These are phyloP conservation scores for Halcyon badia DNA, from an alignment of 2,797 vertebrate species.

Conservation along the genomic window DNA sequence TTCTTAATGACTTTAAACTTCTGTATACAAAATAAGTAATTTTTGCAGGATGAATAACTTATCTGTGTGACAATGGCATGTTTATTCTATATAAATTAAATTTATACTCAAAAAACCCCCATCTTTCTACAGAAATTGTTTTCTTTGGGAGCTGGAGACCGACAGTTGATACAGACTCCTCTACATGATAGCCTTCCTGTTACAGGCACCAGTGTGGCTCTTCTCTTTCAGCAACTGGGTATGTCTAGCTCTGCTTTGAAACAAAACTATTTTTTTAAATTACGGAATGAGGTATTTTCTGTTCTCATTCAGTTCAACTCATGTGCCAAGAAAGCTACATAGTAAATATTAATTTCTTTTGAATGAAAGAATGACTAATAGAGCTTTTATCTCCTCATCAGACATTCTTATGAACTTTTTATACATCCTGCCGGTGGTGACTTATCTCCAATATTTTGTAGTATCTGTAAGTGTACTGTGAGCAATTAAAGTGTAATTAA, in stretches of 20 bases:
- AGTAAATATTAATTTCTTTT: constrained; percentile 6
- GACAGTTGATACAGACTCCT: constrained; percentile 96
- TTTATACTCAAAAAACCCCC: background rate
- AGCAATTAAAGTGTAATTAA: background rate
- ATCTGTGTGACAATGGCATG: background rate
- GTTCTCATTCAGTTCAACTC: background rate
- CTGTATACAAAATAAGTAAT: background rate
- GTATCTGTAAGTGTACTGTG: background rate
- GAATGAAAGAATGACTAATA: background rate
- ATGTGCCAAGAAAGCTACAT: constrained; percentile 27
- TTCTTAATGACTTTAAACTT: background rate
- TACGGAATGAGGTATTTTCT: background rate
- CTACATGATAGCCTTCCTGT: constrained; percentile 92
- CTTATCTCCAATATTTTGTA: background rate
- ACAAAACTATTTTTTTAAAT: background rate
- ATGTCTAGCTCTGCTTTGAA: constrained; percentile 71
- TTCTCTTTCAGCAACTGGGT: constrained; percentile 98
- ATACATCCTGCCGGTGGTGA: background rate
- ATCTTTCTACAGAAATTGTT: constrained; percentile 90
- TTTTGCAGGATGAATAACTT: background rate
- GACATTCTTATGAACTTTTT: background rate
- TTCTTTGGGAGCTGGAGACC: constrained; percentile 95
- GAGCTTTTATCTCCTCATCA: background rate
- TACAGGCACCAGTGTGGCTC: constrained; percentile 93
- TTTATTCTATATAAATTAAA: background rate